Evolutionary conservation across 2,113 vertebrate species (phyloP), one percentile per base, ranked within the genome.

Genomic region (Bubo bubo): DNA sequence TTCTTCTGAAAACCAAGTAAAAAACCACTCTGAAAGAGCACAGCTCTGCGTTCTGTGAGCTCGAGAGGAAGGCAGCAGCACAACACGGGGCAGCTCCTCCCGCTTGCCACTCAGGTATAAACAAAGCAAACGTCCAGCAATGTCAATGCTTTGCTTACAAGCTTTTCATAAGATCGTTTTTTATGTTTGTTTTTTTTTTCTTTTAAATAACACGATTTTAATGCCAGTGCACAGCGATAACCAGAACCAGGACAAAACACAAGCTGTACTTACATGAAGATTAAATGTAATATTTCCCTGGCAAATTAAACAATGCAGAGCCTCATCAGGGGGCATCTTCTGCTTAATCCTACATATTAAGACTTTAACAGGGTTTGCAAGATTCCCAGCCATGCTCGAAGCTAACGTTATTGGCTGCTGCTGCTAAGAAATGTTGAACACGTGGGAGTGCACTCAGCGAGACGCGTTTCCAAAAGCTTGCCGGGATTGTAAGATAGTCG

Each of bases 191-290:
- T 20, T 30, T 62, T 21, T 41, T 20, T 67, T 41, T 20, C 45
- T 49, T n/a, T 27, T 14, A 14, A 11, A 18, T 17, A 23, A 26
- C 0, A 1, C 1, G 4, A 12, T 20, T 79, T 37, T 14, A 35
- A 62, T 1, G 34, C 35, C 74, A 22, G 32, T 0, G 14, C 55
- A 11, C 1, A 2, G 45, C 0, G 0, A 85, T 3, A 49, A 50
- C 9, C 77, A 63, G 49, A 72, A 13, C 15, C 60, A 52, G 34
- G 30, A 60, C 16, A 28, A 39, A 72, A 74, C 6, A 0, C 64
- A 39, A 55, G 67, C 55, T 12, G 43, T 26, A 41, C 27, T 50
- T 10, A 27, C 11, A 3, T 1, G 9, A 23, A 34, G 19, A 75
- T 70, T 3, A 88, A 64, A 73, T 9, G 7, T 5, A 1, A 22